Evolutionary conservation across 2,113 vertebrate species (phyloP), one percentile per base, ranked within the genome.

Genomic region (Neopipo cinnamomea): DNA sequence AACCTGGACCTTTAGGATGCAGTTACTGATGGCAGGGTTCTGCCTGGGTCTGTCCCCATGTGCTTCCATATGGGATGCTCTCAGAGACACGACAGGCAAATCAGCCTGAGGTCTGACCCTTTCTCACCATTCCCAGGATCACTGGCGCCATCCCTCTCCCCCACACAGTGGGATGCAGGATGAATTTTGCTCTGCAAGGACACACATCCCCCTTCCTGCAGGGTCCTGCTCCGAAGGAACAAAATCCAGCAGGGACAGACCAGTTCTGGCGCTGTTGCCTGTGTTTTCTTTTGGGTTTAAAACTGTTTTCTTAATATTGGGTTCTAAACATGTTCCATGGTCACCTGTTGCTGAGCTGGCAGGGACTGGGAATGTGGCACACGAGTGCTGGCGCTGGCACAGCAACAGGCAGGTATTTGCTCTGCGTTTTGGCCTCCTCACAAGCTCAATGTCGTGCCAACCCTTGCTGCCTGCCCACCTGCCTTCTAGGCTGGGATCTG

Each of bases 161-260:
- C 37, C 1, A 0, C 3, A 0, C 61, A 8, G 41, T 1, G 3
- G 33, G 1, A 8, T 0, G 33, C 7, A 14, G 73, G 49, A 14
- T 1, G 39, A 9, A 0, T n/a, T 76, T 28, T 4, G 19, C 67
- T 23, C 33, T 2, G 10, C 0, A 3, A 52, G 49, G 31, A 27
- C 0, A 0, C 35, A 3, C 59, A 6, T 71, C 25, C 10, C 65
- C 19, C 61, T 41, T 52, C 33, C 66, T 49, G 33, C 12, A 1
- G 71, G 35, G 5, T 59, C 31, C 82, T 33, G n/a, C 52, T 50
- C 33, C 0, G 0, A 0, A 12, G 82, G 78, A 47, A 46, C 0
- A 2, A 31, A 42, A 35, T 20, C 62, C 91, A 71, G 42, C 59
- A 12, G 61, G 65, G 46, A 33, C 28, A 14, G 23, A 4, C 33